phyloP scores from a whole-genome alignment of 2,797 vertebrate species.

The Alauda arvensis region DNA sequence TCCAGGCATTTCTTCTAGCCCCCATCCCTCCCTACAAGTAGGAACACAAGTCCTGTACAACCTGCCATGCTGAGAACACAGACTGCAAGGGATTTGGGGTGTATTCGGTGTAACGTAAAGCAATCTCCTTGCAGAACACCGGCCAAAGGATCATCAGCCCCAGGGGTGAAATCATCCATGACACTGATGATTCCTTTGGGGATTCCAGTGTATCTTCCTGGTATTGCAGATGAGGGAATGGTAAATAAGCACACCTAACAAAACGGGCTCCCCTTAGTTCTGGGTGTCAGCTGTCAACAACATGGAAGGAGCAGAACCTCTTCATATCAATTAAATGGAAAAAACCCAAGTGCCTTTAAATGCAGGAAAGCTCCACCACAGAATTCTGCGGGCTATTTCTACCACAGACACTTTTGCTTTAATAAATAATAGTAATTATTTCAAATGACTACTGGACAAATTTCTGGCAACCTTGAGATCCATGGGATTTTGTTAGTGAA shows the following conservation, averaged over 20 bases:
- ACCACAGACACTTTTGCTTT: not conserved
- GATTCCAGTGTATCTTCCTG: not conserved
- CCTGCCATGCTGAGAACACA: fast-evolving
- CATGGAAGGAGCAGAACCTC: not conserved
- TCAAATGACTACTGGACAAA: not conserved
- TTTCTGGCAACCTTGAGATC: not conserved
- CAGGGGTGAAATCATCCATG: not conserved
- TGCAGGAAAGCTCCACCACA: not conserved
- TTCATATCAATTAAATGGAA: not conserved
- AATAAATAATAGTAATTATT: fast-evolving
- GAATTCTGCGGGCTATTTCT: not conserved
- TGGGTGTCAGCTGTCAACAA: not conserved
- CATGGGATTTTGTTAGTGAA: not conserved
- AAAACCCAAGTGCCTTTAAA: not conserved
- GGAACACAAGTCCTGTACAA: not conserved
- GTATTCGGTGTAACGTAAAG: not conserved
- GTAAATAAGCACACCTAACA: not conserved
- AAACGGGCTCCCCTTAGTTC: not conserved
- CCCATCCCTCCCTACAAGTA: not conserved
- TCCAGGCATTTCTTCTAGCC: not conserved
- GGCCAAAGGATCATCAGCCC: not conserved
- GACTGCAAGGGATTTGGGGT: not conserved
- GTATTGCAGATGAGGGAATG: not conserved
- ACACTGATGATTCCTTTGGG: not conserved
- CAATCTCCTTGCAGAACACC: fast-evolving